These are phyloP conservation scores for Iselma pallidipennis DNA, from an alignment of 2,888 invertebrate genomes.

Conservation along the genomic window DNA sequence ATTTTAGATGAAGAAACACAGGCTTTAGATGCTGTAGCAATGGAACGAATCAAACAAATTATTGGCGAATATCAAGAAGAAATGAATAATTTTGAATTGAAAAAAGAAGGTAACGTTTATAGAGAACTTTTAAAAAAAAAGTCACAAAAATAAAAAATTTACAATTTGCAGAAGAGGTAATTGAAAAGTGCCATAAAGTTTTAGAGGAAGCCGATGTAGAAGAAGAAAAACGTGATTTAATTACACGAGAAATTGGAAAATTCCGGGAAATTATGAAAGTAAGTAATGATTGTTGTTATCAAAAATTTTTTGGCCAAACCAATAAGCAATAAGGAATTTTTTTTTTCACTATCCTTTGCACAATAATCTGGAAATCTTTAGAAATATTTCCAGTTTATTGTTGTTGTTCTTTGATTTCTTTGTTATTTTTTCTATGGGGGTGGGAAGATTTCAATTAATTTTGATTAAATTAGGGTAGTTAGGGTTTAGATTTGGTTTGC, in stretches of 20 bases:
- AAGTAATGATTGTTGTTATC: constrained; percentile 49
- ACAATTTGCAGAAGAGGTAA: constrained; percentile 64
- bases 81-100: constrained; percentile 69
- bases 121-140: neutral
- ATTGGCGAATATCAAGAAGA: constrained; percentile 82
- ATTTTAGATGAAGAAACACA: constrained; percentile 77
- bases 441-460: constrained; percentile 8
- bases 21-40: constrained; percentile 73
- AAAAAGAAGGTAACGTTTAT: constrained; percentile 61
- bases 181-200: constrained; percentile 67
- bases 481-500: constrained; percentile 27
- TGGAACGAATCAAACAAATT: constrained; percentile 77
- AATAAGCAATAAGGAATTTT: constrained; percentile 1
- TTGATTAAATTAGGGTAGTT: constrained; percentile 24
- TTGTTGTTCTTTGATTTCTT: constrained; percentile 7
- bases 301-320: neutral
- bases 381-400: neutral
- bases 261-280: constrained; percentile 98
- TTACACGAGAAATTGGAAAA: constrained; percentile 96
- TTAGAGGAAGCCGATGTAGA: constrained; percentile 89
- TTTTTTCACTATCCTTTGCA: neutral
- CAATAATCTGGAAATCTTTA: neutral
- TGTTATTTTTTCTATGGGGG: neutral
- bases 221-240: constrained; percentile 94
- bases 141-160: constrained; percentile 3